Conservation (phyloP, 2,888 invertebrate species). For the Podotricha telesiphe region DNA sequence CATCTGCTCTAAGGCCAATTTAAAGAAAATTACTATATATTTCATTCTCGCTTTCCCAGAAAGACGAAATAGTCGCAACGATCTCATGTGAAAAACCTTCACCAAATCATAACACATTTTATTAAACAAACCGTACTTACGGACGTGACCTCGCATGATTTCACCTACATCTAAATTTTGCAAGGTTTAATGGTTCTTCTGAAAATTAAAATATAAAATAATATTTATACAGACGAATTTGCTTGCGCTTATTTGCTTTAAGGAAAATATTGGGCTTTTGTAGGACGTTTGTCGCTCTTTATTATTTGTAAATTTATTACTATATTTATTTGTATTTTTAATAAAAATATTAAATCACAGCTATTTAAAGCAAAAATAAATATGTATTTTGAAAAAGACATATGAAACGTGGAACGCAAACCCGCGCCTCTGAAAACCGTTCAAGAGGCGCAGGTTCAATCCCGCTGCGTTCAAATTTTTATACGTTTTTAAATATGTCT, state of each 20-base stretch:
- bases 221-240: constrained; percentile 26
- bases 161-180: constrained; percentile 43
- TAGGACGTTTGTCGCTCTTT: neutral
- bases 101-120: constrained; percentile 46
- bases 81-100: constrained; percentile 11
- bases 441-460: too few relatives aligned
- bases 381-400: too few relatives aligned
- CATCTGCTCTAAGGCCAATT: too few relatives aligned
- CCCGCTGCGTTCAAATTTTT: too few relatives aligned
- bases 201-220: constrained; percentile 38
- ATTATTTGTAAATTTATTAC: neutral
- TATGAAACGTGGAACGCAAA: too few relatives aligned
- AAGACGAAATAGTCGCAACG: neutral
- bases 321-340: neutral
- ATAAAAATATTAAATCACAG: neutral
- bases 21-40: too few relatives aligned
- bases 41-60: too few relatives aligned
- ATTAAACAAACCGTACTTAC: constrained; percentile 48
- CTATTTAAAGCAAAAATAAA: too few relatives aligned
- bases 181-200: constrained; percentile 39
- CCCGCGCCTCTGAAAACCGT: too few relatives aligned
- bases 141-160: constrained; percentile 52
- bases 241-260: constrained; percentile 1
- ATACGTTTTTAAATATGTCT: too few relatives aligned
- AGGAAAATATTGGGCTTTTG: neutral